Evolutionary conservation across 2,888 invertebrate species (phyloP).

Genomic region (Ectropis crepuscularia): DNA sequence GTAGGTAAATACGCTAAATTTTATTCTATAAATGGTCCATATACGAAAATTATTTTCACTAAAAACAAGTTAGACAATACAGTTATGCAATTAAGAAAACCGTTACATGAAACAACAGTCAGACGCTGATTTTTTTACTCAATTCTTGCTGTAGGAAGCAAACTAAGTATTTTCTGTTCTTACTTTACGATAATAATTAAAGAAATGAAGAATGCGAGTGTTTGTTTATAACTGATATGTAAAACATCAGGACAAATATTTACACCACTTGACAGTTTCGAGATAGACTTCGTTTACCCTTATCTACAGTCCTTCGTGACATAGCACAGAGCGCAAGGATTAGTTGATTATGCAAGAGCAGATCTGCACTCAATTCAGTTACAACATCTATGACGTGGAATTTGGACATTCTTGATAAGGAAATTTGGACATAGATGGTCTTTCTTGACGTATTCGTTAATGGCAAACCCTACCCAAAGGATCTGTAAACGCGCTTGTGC

Average conservation of each 20-base stretch:
- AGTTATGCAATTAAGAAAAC: too few relatives aligned
- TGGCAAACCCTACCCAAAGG: not conserved
- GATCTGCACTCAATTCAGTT: slow-evolving; percentile 11
- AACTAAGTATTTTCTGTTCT: too few relatives aligned
- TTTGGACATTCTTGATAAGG: not conserved
- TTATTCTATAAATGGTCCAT: too few relatives aligned
- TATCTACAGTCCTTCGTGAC: slow-evolving; percentile 9
- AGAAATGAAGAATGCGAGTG: not conserved
- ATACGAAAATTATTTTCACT: too few relatives aligned
- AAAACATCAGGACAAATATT: slow-evolving; percentile 7
- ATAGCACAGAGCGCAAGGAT: slow-evolving; percentile 10
- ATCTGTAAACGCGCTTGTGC: not conserved
- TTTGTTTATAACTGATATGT: not conserved
- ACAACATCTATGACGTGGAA: slow-evolving; percentile 8
- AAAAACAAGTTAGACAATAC: too few relatives aligned
- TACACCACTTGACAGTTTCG: not conserved
- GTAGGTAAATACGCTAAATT: too few relatives aligned
- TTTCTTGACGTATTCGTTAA: slow-evolving; percentile 1
- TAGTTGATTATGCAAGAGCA: slow-evolving; percentile 15
- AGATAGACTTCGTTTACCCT: slow-evolving; percentile 6
- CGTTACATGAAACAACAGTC: too few relatives aligned
- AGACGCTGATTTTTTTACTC: too few relatives aligned
- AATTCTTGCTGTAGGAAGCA: too few relatives aligned
- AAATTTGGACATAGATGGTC: not conserved
- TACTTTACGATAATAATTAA: not conserved